Percentiles rank a stretch among this genome's conserved stretches.
These are phyloP conservation scores for Palythoa grandiflora DNA, from an alignment of 92 coral and sea anemone species.

Conservation along the genomic window DNA sequence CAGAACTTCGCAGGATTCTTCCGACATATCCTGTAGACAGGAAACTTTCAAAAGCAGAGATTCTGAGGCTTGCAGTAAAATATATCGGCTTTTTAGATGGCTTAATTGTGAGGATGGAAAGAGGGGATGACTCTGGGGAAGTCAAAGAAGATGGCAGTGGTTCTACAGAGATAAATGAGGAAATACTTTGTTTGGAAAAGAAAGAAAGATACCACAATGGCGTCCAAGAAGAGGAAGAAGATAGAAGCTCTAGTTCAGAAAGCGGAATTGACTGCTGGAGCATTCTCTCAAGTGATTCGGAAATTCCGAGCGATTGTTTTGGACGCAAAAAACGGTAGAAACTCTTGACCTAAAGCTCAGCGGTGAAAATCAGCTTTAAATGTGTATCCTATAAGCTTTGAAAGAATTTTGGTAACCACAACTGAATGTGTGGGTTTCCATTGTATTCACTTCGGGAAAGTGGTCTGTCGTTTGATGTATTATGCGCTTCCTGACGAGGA, in stretches of 20 bases:
- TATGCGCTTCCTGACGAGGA: conserved; percentile 12
- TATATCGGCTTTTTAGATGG: conserved; percentile 54
- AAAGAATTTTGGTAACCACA: neutral
- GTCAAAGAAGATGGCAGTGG: neutral
- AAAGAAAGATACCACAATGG: neutral
- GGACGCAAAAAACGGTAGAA: neutral
- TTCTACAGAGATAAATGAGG: neutral
- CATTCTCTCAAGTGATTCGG: conserved; percentile 39
- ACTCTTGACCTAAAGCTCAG: neutral
- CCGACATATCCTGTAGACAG: conserved; percentile 64
- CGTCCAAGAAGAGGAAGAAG: conserved; percentile 20
- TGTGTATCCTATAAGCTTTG: neutral
- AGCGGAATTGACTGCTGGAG: conserved; percentile 49
- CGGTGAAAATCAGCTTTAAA: neutral
- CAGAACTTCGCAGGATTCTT: conserved; percentile 52
- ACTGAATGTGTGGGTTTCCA: conserved; percentile 1
- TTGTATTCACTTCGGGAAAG: neutral
- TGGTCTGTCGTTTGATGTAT: neutral
- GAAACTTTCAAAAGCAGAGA: conserved; percentile 65
- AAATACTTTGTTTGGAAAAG: neutral
- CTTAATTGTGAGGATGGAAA: conserved; percentile 22
- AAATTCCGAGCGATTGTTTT: conserved; percentile 29
- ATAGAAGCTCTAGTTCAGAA: conserved; percentile 35
- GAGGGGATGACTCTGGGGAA: neutral
- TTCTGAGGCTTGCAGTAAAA: conserved; percentile 61